These are phyloP conservation scores for Poecilia velifera DNA, from an alignment of 2,797 vertebrate genomes.

Conservation along the genomic window DNA sequence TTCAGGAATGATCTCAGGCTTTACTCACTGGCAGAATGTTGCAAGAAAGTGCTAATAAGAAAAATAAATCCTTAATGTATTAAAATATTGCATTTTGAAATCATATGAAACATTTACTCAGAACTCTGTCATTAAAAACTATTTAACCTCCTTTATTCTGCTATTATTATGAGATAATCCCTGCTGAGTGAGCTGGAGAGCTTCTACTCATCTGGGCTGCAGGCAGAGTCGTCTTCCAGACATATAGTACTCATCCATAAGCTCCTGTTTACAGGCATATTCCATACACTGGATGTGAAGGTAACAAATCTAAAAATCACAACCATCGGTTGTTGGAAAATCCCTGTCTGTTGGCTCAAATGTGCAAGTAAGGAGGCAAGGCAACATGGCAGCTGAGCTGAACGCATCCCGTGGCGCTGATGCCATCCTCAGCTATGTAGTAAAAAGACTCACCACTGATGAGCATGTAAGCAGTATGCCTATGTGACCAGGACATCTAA, in stretches of 20 bases:
- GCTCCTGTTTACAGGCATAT: slow-evolving; percentile 42
- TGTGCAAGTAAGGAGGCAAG: slow-evolving; percentile 20
- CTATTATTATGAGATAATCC: slow-evolving; percentile 11
- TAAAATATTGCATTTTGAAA: background rate
- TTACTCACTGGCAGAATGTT: background rate
- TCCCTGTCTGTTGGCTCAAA: slow-evolving; percentile 55
- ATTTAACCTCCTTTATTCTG: slow-evolving; percentile 1
- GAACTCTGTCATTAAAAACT: background rate
- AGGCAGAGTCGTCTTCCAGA: slow-evolving; percentile 51
- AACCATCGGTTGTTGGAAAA: slow-evolving; percentile 24
- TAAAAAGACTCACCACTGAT: slow-evolving; percentile 30
- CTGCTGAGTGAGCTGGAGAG: slow-evolving; percentile 11
- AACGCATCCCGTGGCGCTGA: slow-evolving; percentile 40
- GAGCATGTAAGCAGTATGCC: slow-evolving; percentile 51
- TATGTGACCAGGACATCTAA: slow-evolving; percentile 47
- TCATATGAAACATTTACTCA: background rate
- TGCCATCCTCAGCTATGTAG: slow-evolving; percentile 67
- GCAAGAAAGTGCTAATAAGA: background rate
- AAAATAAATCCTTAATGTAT: background rate
- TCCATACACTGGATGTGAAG: slow-evolving; percentile 34
- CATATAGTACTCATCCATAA: slow-evolving; percentile 28
- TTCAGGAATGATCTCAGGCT: background rate
- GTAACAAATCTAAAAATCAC: slow-evolving; percentile 57
- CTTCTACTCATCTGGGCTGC: slow-evolving; percentile 42
- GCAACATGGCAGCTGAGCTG: slow-evolving; percentile 66